A percentile compares a stretch with the other conserved stretches of the same genome.
Evolutionary conservation across 2,888 invertebrate genomes (phyloP).

Genomic region (Ctenicera cuprea): DNA sequence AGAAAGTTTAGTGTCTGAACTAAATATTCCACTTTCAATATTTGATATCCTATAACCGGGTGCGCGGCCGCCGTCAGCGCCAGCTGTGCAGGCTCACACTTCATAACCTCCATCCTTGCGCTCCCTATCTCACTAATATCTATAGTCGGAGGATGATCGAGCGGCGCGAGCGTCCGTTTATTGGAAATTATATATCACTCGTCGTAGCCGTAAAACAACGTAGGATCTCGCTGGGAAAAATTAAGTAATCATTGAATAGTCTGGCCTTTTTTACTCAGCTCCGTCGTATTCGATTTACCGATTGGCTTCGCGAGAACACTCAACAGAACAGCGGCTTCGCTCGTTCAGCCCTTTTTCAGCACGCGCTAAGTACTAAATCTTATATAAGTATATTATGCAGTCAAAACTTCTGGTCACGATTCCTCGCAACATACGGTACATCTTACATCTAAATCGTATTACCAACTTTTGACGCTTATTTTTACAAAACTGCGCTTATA

Average conservation of each 20-base stretch:
- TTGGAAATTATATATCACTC: constrained; percentile 63
- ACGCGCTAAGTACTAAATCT: constrained; percentile 64
- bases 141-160: constrained; percentile 60
- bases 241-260: constrained; percentile 57
- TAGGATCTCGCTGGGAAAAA: constrained; percentile 52
- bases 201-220: constrained; percentile 53
- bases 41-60: constrained; percentile 68
- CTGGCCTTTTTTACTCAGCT: constrained; percentile 55
- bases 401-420: constrained; percentile 71
- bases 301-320: constrained; percentile 56
- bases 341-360: constrained; percentile 50
- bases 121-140: constrained; percentile 63
- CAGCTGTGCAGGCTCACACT: constrained; percentile 71
- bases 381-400: constrained; percentile 70
- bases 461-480: constrained; percentile 66
- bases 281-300: constrained; percentile 57
- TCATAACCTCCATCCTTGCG: constrained; percentile 67
- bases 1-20: constrained; percentile 63
- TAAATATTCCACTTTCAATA: constrained; percentile 69
- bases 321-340: constrained; percentile 40
- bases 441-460: constrained; percentile 71
- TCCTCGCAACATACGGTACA: constrained; percentile 69
- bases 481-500: constrained; percentile 60
- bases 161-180: constrained; percentile 57
- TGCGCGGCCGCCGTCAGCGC: constrained; percentile 67